A percentile compares a stretch with the other conserved stretches of the same genome.
Conservation (phyloP, 2,113 vertebrate genomes). For the Egretta garzetta region DNA sequence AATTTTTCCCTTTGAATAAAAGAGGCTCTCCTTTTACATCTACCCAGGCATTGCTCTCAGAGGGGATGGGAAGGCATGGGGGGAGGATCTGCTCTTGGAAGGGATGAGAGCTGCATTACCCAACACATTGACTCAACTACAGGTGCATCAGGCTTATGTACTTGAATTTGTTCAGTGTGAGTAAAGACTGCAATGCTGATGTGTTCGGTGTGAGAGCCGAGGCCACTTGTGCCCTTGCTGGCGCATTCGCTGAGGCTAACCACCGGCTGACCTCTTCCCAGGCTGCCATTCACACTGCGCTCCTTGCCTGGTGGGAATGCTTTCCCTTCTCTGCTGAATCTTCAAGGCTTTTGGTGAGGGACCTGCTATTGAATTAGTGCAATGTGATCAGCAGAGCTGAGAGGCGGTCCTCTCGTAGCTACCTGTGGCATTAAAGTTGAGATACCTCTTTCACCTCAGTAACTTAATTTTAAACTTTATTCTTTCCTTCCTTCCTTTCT, state of each 20-base stretch:
- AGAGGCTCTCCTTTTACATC: background rate
- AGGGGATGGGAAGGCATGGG: rapidly evolving
- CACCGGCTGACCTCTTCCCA: rapidly evolving
- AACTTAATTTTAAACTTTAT: background rate
- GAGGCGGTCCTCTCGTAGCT: background rate
- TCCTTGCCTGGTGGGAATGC: no score
- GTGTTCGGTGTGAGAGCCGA: rapidly evolving
- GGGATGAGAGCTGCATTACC: background rate
- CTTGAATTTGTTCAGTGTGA: background rate
- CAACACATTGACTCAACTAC: background rate
- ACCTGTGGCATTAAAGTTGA: background rate
- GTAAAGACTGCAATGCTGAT: background rate
- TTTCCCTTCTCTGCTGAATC: background rate
- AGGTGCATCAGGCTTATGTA: background rate
- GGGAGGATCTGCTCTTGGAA: background rate
- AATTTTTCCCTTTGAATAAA: background rate
- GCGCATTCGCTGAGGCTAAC: background rate
- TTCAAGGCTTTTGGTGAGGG: background rate
- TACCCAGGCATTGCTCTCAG: background rate
- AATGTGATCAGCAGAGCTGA: background rate
- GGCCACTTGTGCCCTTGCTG: background rate
- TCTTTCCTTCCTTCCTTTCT: background rate
- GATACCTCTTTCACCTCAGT: background rate
- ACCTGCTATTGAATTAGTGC: background rate
- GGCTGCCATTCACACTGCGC: background rate